Evolutionary conservation across 1,140 invertebrate species (phyloP).

Genomic region (Drosophila orena): DNA sequence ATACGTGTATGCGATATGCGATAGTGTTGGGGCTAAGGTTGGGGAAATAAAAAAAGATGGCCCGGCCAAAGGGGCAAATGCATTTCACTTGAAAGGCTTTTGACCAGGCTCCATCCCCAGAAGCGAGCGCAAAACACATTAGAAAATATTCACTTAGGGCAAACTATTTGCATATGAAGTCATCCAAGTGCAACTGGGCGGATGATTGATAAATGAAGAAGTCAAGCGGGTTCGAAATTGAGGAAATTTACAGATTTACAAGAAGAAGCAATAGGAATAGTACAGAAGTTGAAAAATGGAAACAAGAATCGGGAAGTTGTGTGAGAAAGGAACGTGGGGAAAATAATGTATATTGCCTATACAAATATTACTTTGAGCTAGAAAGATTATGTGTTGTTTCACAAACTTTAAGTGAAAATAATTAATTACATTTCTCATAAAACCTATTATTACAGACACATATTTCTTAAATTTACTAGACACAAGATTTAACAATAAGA

Average conservation of each 20-base stretch:
- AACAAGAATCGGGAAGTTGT: neutral
- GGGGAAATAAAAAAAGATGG: neutral
- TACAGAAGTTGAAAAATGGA: neutral
- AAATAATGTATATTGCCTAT: neutral
- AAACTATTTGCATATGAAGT: constrained; percentile 58
- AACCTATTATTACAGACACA: too few relatives aligned
- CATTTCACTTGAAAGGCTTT: constrained; percentile 35
- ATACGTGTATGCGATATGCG: too few relatives aligned
- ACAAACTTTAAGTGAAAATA: too few relatives aligned
- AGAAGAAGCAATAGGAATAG: neutral
- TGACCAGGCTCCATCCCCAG: constrained; percentile 1
- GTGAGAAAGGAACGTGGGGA: neutral
- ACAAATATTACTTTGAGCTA: too few relatives aligned
- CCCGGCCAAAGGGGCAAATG: constrained; percentile 15
- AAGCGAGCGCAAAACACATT: constrained; percentile 7
- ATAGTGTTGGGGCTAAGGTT: too few relatives aligned
- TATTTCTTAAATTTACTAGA: too few relatives aligned
- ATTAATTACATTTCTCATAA: too few relatives aligned
- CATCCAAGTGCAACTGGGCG: constrained; percentile 59
- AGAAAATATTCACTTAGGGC: constrained; percentile 22
- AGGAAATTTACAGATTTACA: neutral
- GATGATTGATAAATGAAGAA: constrained; percentile 60
- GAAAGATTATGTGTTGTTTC: too few relatives aligned
- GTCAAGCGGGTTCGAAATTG: neutral
- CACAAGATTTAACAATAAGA: too few relatives aligned